Percentiles rank a stretch among this genome's conserved stretches.
Conservation (phyloP, 2,113 vertebrate genomes). For the Calidris pygmaea region DNA sequence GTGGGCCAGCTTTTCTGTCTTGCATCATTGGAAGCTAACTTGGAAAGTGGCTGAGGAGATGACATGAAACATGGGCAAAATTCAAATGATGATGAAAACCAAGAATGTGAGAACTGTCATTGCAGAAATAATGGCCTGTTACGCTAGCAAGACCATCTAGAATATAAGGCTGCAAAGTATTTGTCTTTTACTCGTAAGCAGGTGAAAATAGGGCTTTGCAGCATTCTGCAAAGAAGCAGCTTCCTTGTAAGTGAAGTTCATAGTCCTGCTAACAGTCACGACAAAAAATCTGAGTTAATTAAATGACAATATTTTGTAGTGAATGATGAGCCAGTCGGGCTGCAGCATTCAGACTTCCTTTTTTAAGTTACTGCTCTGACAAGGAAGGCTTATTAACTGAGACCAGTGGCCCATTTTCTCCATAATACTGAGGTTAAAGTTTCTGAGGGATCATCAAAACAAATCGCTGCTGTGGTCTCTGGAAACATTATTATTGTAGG, state of each 20-base stretch:
- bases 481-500: not conserved
- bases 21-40: not conserved
- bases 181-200: not conserved
- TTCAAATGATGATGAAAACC: not conserved
- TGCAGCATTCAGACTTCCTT: not conserved
- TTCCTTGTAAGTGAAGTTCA: not conserved
- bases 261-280: not conserved
- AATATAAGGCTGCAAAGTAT: not conserved
- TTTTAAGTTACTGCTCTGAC: not conserved
- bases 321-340: not conserved
- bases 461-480: not conserved
- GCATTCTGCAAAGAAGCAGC: not conserved
- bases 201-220: not conserved
- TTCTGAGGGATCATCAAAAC: not conserved
- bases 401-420: not conserved
- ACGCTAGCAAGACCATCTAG: not conserved
- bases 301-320: not conserved
- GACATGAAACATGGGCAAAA: not conserved
- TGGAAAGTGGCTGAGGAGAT: not conserved
- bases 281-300: not conserved
- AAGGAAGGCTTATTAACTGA: not conserved
- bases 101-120: not conserved
- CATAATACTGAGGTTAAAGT: not conserved
- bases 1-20: not conserved
- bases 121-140: not conserved